Base-by-base conservation (phyloP, 92 coral and sea anemone species). In the Ricordea florida region DNA sequence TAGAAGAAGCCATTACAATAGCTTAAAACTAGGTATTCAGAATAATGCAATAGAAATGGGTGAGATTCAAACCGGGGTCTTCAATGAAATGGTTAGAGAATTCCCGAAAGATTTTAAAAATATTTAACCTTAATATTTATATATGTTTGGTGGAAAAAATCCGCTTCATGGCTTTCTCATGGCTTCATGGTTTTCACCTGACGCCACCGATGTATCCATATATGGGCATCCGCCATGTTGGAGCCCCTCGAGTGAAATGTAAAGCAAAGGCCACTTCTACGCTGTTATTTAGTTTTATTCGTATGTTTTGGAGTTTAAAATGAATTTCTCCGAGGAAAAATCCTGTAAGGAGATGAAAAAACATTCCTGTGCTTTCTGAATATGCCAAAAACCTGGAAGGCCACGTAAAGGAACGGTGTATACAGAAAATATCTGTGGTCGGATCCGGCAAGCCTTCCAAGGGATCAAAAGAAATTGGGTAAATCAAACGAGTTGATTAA, bases 351-450 rank as follows among this genome's bases (percentile, higher is more conserved):
- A 60, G 66, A 31, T 33, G 57, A 47, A 70, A 49, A 43, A 66
- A 47, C 41, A 61, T 72, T 56, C 68, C 68, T 42, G 56, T 72
- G 45, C 62, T 72, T 60, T 81, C 81, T 37, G 74, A 81, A 59
- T 69, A 69, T 24, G 60, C 78, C n/a, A 50, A 65, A 52, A 49
- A 25, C 50, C 50, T 65, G 20, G 63, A 78, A 51, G 41, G 65
- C 43, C 43, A 55, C 24, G 69, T 78, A 34, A 52, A 65, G 37
- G 44, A 45, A 22, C 33, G 70, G 31, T 79, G 69, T 69, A 31
- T 79, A 21, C 46, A 79, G 67, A 66, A 51, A 66, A 77, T 77
- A 77, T 65, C 78, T 22, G 61, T 67, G 49, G 46, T 67, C 27
- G 47, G 85, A 57, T 66, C 79, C 71, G 11, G 68, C 55, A 33